A percentile compares a stretch with the other conserved stretches of the same genome.
phyloP scores from a whole-genome alignment of 2,888 invertebrate species.

The Agrypnus murinus region DNA sequence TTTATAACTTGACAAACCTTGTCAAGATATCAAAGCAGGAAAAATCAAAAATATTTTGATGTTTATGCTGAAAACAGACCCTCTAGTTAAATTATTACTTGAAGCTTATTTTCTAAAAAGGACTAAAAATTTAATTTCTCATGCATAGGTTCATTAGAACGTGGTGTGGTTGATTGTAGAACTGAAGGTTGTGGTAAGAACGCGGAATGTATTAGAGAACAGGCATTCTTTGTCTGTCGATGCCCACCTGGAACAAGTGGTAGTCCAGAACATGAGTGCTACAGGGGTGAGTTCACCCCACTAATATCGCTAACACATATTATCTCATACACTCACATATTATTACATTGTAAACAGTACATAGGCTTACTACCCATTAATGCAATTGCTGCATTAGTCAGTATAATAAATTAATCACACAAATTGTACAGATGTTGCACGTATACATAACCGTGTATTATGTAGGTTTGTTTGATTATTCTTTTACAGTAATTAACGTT shows the following conservation, averaged over 20 bases:
- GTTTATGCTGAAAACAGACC: too few species aligned
- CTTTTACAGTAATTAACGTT: constrained; percentile 13
- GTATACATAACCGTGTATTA: constrained; percentile 54
- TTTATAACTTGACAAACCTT: too few species aligned
- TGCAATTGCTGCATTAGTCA: constrained; percentile 61
- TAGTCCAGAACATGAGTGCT: constrained; percentile 82
- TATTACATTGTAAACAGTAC: constrained; percentile 57
- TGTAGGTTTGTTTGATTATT: constrained; percentile 34
- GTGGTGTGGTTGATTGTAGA: constrained; percentile 83
- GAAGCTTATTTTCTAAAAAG: too few species aligned
- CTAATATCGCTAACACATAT: constrained; percentile 49
- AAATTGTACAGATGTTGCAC: constrained; percentile 67
- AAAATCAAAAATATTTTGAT: too few species aligned
- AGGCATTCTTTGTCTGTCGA: constrained; percentile 87
- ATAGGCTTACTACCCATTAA: constrained; percentile 61
- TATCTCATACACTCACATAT: constrained; percentile 51
- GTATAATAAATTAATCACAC: constrained; percentile 53
- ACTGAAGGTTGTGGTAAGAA: constrained; percentile 89
- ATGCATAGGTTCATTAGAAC: constrained; percentile 75
- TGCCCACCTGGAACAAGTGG: constrained; percentile 85
- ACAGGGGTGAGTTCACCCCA: constrained; percentile 73
- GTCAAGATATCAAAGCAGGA: too few species aligned
- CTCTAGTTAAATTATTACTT: too few species aligned
- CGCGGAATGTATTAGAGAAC: constrained; percentile 90
- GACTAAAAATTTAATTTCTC: too few species aligned